Evolutionary conservation across 2,113 vertebrate genomes (phyloP).

Genomic region (Parotia lawesii): DNA sequence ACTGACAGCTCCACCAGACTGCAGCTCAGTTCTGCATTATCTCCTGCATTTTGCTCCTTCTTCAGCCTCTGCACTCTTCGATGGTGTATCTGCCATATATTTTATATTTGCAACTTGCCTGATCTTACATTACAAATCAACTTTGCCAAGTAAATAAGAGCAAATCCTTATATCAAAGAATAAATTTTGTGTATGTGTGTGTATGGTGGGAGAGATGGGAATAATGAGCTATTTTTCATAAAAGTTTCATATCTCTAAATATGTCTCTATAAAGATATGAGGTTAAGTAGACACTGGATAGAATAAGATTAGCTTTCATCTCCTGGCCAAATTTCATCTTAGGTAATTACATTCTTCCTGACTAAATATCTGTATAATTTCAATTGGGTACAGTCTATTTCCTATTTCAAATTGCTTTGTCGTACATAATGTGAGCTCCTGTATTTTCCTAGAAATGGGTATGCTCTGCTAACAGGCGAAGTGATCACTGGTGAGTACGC

Average conservation of each 20-base stretch:
- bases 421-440: not conserved
- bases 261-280: not conserved
- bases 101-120: not conserved
- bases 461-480: not conserved
- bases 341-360: constrained; percentile 37
- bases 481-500: not conserved
- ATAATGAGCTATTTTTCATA: not conserved
- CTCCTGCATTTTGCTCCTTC: not conserved
- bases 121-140: not conserved
- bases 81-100: not conserved
- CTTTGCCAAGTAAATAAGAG: not conserved
- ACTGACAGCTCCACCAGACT: not conserved
- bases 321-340: constrained; percentile 13
- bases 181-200: not conserved
- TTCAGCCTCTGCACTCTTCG: not conserved
- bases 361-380: constrained; percentile 23
- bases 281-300: not conserved
- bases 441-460: not conserved
- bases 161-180: not conserved
- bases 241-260: not conserved
- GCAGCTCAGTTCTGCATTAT: not conserved
- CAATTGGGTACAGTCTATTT: constrained; percentile 8
- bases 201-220: not conserved
- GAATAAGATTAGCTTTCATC: constrained; percentile 33
- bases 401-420: constrained; percentile 14